Base-by-base conservation (phyloP, 2,888 invertebrate genomes). In the Yponomeuta sedellus region DNA sequence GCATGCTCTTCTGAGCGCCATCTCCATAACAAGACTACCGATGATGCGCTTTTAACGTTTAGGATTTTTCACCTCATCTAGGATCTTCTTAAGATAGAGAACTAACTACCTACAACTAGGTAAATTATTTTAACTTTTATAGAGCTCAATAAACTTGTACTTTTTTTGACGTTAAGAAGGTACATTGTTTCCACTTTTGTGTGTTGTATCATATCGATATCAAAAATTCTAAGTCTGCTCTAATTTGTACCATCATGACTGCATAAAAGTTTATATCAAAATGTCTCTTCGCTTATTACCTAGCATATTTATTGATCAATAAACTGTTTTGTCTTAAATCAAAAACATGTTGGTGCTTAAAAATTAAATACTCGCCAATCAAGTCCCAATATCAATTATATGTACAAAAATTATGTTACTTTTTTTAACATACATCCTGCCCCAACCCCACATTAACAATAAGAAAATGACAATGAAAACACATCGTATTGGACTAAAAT, bases 291-390 rank as follows among this genome's bases (percentile, higher is more conserved):
- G 28, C 34, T 66, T 56, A 64, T 66, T 52, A 52, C 44, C 44
- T 52, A 52, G 44, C 16, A 52, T 52, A 52, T 52, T 52, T 52
- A 52, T 52, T 16, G 16, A 52, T 52, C 44, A 52, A 52, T 52
- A 52, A 52, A 52, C 44, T 16, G 44, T 52, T 44, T 44, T 12
- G 44, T 25, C 59, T 61, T n/a, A 67, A 64, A 34, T 56, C 52
- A 64, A 66, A 66, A 20, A 12, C 34, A 12, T 39, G 19, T 63
- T 6, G 16, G 52, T 64, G 28, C 16, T 56, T 58, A 58, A 73
- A 66, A 73, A 71, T 73, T 79, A 16, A 77, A 75, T 73, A 71
- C 79, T 83, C 84, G 85, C 83, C 83, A 80, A 77, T 76, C 74
- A 69, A 75, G 82, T 84, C 82, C 83, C 84, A 65, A 78, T 76